A percentile compares a stretch with the other conserved stretches of the same genome.
Conservation (phyloP, 2,113 vertebrate species). For the Origma solitaria region DNA sequence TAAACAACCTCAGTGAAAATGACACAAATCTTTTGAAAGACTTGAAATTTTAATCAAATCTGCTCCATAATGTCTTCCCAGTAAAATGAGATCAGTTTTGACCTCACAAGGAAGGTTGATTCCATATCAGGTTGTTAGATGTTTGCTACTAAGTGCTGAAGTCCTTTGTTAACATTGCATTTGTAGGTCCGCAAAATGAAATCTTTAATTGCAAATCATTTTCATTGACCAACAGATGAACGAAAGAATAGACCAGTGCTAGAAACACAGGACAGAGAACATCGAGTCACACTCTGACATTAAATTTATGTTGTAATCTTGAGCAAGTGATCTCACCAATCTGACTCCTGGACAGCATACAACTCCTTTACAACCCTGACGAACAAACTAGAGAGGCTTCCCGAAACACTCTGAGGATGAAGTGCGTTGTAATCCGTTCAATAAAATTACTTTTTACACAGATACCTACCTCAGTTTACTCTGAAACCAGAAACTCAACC, state of each 20-base stretch:
- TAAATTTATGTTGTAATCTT: neutral
- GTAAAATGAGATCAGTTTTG: neutral
- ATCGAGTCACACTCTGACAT: neutral
- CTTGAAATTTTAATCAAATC: constrained; percentile 26
- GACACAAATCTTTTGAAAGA: constrained; percentile 3
- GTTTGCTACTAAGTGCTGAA: neutral
- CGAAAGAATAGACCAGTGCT: neutral
- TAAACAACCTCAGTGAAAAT: neutral
- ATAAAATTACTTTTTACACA: neutral
- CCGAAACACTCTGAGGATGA: neutral
- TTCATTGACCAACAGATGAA: neutral
- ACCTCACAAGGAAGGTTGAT: neutral
- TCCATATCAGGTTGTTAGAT: neutral
- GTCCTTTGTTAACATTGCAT: neutral
- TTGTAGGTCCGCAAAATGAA: neutral
- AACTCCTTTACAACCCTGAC: neutral
- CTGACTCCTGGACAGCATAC: neutral
- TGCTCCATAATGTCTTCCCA: neutral
- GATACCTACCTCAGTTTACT: neutral
- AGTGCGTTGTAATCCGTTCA: neutral
- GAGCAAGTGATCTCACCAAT: neutral
- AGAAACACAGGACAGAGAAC: neutral
- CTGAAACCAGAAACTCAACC: neutral
- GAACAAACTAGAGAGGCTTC: neutral
- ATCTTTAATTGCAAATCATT: neutral